Conservation (phyloP, 1,140 invertebrate species). For the Sycobia sp. region DNA sequence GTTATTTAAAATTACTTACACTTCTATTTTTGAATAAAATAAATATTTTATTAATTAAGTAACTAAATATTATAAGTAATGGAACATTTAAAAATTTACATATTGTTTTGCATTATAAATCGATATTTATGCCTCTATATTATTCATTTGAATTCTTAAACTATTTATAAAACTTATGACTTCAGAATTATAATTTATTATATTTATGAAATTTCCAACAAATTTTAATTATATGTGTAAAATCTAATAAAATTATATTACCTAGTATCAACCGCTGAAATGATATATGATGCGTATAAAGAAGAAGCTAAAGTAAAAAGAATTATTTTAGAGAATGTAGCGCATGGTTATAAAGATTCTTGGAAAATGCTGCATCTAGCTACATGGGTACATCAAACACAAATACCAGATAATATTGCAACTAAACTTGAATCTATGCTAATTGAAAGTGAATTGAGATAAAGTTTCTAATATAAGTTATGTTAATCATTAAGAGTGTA, state of each 20-base stretch:
- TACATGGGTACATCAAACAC: conserved; percentile 48
- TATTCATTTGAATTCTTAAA: neutral
- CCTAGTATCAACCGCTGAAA: conserved; percentile 40
- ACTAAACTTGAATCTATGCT: conserved; percentile 46
- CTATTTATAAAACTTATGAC: too few relatives aligned
- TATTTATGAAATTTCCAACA: too few relatives aligned
- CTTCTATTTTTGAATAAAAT: neutral
- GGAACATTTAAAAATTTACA: neutral
- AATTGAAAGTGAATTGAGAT: conserved; percentile 47
- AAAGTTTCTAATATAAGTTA: conserved; percentile 1
- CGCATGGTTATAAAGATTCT: conserved; percentile 43
- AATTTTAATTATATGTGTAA: too few relatives aligned
- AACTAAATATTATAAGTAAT: too few relatives aligned
- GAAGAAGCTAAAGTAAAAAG: conserved; percentile 43
- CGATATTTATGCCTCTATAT: neutral
- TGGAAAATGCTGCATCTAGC: conserved; percentile 48
- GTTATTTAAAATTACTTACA: neutral
- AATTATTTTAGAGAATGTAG: conserved; percentile 47
- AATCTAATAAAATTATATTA: conserved; percentile 15
- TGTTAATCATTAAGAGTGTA: neutral
- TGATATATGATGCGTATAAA: conserved; percentile 43
- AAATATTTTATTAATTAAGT: neutral
- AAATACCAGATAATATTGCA: conserved; percentile 40
- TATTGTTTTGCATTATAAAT: neutral
- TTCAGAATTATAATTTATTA: too few relatives aligned